Evolutionary conservation across 35 echinoderm and acorn worm species (phyloP).

Genomic region (Diadema setosum): DNA sequence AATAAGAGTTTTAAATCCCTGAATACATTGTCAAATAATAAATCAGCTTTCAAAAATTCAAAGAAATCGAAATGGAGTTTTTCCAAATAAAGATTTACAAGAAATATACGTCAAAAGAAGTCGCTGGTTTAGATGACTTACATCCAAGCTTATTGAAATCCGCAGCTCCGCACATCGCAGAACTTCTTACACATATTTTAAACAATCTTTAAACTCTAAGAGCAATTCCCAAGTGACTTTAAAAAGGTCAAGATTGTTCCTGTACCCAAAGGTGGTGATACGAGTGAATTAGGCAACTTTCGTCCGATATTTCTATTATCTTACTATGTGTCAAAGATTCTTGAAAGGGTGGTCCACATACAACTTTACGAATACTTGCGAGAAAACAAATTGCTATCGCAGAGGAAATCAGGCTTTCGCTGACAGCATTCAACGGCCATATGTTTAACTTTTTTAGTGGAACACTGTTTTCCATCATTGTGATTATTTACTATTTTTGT

Average conservation of each 20-base stretch:
- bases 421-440: background rate
- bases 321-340: background rate
- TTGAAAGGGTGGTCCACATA: too few relatives aligned
- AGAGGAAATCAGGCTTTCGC: background rate
- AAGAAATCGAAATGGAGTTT: background rate
- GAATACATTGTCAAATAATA: background rate
- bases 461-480: too few relatives aligned
- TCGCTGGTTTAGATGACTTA: background rate
- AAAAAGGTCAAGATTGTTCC: background rate
- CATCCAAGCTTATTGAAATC: background rate
- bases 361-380: background rate
- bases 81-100: background rate
- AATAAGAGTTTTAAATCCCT: background rate
- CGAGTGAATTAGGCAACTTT: background rate
- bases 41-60: background rate
- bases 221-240: background rate
- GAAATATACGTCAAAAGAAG: background rate
- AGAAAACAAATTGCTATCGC: background rate
- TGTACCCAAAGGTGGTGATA: background rate
- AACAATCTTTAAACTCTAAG: background rate
- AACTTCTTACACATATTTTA: background rate
- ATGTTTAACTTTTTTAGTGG: too few relatives aligned
- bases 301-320: background rate
- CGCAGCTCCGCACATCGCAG: too few relatives aligned
- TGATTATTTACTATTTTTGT: too few relatives aligned